Evolutionary conservation across 2,888 invertebrate genomes (phyloP), one percentile per base, ranked within the genome.

Genomic region (Epistrophe eligans): DNA sequence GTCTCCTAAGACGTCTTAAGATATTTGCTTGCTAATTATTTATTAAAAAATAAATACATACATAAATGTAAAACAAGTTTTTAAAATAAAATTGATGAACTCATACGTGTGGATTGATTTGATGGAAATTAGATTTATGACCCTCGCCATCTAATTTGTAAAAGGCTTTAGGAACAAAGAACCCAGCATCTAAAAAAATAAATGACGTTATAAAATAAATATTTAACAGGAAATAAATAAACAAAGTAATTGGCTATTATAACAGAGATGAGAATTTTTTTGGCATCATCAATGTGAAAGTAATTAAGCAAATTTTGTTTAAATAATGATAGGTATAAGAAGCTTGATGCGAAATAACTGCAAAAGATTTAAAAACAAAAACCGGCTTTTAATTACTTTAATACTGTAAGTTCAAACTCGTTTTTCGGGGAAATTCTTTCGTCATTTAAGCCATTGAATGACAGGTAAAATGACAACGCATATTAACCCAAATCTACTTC

Each of bases 131-230:
- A 15, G 92, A 92, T 57, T 90, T 91, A 70, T 90, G 92, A 6
- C 92, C 92, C 79, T 91, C 88, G 4, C 91, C 73, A 74, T 92
- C 92, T 77, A 92, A 62, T 4, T 90, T 92, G 73, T 90, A 92
- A 88, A 91, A 90, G 13, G 92, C 90, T 43, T 90, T 90, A 2
- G 92, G 92, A 62, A 92, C 88, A 32, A 91, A 92, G 43, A 90
- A 90, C 1, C 91, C 92, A 77, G 90, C 88, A 84, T 91, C 91
- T 90, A 74, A n/a, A 48, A 28, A 19, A 67, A 17, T 8, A 40
- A 55, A n/a, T 24, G 58, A 66, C 40, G 62, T 32, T 43, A 24
- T 57, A 62, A 55, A 32, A 38, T 10, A 38, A 60, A 40, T 7
- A 50, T 13, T 24, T 11, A 40, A 24, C 52, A 24, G 52, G 40